phyloP scores from a whole-genome alignment of 2,113 vertebrate species.

The Zosterops pallidus region DNA sequence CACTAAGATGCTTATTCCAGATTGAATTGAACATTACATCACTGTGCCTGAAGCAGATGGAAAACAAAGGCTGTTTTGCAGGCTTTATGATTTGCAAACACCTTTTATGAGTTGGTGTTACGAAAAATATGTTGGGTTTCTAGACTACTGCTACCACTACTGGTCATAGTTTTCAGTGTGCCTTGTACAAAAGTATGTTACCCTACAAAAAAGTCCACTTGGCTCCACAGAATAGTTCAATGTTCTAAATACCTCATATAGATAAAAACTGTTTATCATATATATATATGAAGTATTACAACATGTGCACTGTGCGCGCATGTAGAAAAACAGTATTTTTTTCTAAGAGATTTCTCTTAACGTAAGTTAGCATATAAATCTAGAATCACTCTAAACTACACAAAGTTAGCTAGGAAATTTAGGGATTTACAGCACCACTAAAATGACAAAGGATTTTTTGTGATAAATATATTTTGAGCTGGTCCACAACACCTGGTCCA shows the following conservation, averaged over 20 bases:
- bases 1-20: not conserved
- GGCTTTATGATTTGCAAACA: not conserved
- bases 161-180: not conserved
- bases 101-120: not conserved
- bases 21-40: not conserved
- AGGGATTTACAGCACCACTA: not conserved
- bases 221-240: not conserved
- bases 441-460: not conserved
- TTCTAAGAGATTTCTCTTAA: not conserved
- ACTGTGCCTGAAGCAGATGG: not conserved
- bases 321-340: not conserved
- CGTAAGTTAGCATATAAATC: not conserved
- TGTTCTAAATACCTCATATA: not conserved
- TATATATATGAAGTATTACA: not conserved
- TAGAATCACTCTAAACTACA: not conserved
- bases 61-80: not conserved
- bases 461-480: not conserved
- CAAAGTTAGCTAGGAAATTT: not conserved
- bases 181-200: not conserved
- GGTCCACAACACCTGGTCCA: no score
- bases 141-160: not conserved
- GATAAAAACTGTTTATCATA: not conserved
- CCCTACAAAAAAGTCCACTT: not conserved
- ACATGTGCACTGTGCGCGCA: not conserved
- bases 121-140: not conserved